Evolutionary conservation across 2,888 invertebrate genomes (phyloP), one percentile per base, ranked within the genome.

Genomic region (Busseola fusca): DNA sequence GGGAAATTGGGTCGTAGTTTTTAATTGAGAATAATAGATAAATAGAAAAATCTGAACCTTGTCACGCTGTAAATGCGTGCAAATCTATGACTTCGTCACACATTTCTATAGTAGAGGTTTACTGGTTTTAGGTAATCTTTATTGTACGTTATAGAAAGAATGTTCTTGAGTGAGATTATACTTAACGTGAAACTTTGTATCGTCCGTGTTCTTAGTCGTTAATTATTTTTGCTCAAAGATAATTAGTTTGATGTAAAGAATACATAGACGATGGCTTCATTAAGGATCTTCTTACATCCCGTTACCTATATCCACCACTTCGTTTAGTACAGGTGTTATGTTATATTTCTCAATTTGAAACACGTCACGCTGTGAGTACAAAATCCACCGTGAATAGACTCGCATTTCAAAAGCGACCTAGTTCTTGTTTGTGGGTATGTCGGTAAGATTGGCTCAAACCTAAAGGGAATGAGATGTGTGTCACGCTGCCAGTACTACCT

Each of bases 381-480:
- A 50, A 73, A 48, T 25, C 50, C 34, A n/a, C 16, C 54, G 37
- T 73, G 42, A 74, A 74, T 72, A 57, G 34, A 34, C 57, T 50
- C 14, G n/a, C 18, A 52, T 66, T 67, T 74, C 74, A 74, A 73
- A 66, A 63, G 62, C 16, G 74, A 63, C 74, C 66, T 30, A 67
- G 27, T 67, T 74, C 56, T 56, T 62, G 74, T 64, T 59, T 72
- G 52, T 58, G 18, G 62, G 16, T 34, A 52, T 54, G 59, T 58
- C 18, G 57, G 25, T 42, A 58, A 62, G 67, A 62, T 66, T 67
- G 54, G 56, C 27, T 56, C 65, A 65, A 21, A 18, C 30, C 30
- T 56, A 21, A 56, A 30, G 50, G 6, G 30, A 60, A 30, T n/a
- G 58, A 21, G 60, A 60, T 52, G 21, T 64, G 59, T 73, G 72